Evolutionary conservation across 2,797 vertebrate species (phyloP).

Genomic region (Liasis olivaceus): DNA sequence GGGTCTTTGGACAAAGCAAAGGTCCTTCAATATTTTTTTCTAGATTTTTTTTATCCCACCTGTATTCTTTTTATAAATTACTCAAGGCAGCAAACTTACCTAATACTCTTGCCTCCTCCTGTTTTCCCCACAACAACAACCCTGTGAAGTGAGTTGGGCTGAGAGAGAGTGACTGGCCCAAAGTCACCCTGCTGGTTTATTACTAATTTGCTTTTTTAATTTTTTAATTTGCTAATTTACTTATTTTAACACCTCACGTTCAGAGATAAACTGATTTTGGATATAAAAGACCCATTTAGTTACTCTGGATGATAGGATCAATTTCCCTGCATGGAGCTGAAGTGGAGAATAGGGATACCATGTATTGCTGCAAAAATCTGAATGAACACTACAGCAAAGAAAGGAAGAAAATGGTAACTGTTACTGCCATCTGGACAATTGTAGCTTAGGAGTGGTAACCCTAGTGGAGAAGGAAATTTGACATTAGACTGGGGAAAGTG

Average conservation of each 20-base stretch:
- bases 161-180: no score
- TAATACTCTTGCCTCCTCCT: no score
- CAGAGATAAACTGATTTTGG: background rate
- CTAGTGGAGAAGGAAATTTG: background rate
- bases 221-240: no score
- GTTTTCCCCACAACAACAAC: no score
- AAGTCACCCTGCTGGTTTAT: no score
- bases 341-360: background rate
- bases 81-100: no score
- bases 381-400: background rate
- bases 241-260: background rate
- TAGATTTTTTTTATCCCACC: no score
- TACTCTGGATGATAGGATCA: background rate
- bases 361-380: no score
- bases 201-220: background rate
- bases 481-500: background rate
- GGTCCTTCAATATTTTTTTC: background rate
- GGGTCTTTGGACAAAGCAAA: background rate
- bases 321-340: background rate
- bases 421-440: background rate
- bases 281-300: background rate
- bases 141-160: no score
- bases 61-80: no score
- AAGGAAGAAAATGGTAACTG: background rate
- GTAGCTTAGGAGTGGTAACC: background rate